These are phyloP conservation scores for Drosophila erecta DNA, from an alignment of 1,140 invertebrate genomes.

Conservation along the genomic window DNA sequence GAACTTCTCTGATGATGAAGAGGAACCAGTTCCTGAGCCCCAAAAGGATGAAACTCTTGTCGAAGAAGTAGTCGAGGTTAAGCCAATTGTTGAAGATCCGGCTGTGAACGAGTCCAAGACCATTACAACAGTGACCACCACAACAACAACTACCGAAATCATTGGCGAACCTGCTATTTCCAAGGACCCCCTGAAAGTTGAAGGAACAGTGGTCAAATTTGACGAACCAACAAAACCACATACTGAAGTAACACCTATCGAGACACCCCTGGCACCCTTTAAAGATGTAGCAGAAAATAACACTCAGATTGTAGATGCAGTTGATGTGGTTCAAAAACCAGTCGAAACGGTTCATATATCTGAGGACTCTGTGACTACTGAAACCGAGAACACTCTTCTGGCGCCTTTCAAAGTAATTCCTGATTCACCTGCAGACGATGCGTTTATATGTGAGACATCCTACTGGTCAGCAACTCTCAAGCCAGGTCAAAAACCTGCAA, in stretches of 20 bases:
- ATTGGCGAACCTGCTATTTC: not conserved
- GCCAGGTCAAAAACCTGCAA: slow-evolving; percentile 37
- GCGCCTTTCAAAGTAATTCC: slow-evolving; percentile 10
- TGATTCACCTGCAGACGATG: slow-evolving; percentile 7
- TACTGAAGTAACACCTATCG: not conserved
- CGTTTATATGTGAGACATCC: slow-evolving; percentile 75
- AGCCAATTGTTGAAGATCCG: not conserved
- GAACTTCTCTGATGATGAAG: slow-evolving; percentile 84
- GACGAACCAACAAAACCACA: too few relatives aligned
- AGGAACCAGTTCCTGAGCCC: slow-evolving; percentile 34
- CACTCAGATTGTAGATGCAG: not conserved
- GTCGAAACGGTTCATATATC: not conserved
- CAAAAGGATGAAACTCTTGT: not conserved
- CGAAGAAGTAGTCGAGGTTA: not conserved
- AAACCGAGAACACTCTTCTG: slow-evolving; percentile 6
- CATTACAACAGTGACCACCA: slow-evolving; percentile 24
- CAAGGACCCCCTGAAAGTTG: too few relatives aligned
- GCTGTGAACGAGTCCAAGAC: slow-evolving; percentile 16
- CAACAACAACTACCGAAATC: slow-evolving; percentile 9
- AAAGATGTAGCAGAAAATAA: too few relatives aligned
- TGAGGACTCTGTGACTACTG: slow-evolving; percentile 6
- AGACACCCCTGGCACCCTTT: not conserved
- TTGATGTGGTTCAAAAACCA: not conserved
- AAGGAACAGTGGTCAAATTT: too few relatives aligned
- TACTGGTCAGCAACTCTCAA: slow-evolving; percentile 81